Percentiles rank a stretch among this genome's conserved stretches.
Evolutionary conservation across 1,140 invertebrate genomes (phyloP).

Genomic region (Drosophila murphyi): DNA sequence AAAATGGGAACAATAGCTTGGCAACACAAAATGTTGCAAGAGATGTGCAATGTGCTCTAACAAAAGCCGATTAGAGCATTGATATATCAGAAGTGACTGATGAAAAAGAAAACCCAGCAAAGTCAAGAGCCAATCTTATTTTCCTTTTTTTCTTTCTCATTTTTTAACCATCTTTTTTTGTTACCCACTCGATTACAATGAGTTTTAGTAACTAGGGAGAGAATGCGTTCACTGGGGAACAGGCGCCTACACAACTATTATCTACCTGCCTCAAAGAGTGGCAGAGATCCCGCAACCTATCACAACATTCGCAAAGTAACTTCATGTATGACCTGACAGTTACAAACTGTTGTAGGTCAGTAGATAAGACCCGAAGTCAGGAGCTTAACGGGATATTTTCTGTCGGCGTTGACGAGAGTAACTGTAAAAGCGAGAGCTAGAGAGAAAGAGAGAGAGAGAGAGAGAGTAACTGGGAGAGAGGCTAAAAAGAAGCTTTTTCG

Average conservation of each 20-base stretch:
- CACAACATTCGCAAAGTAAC: constrained; percentile 76
- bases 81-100: constrained; percentile 27
- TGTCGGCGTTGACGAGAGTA: background rate
- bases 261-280: constrained; percentile 36
- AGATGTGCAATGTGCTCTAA: background rate
- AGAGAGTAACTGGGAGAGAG: constrained; percentile 11
- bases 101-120: constrained; percentile 24
- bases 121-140: constrained; percentile 20
- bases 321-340: constrained; percentile 58
- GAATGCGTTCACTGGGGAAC: background rate
- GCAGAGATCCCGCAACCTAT: constrained; percentile 65
- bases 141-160: background rate
- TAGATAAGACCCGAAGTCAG: constrained; percentile 51
- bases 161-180: background rate
- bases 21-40: background rate
- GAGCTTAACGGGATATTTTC: constrained; percentile 3
- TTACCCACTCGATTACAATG: constrained; percentile 28
- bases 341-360: constrained; percentile 69
- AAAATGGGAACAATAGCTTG: background rate
- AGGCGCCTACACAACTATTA: constrained; percentile 27
- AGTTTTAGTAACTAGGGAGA: constrained; percentile 7
- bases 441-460: background rate
- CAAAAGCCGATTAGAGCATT: constrained; percentile 37
- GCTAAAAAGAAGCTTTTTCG: constrained; percentile 52
- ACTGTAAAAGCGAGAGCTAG: background rate